These are phyloP conservation scores for Oscheius sp. DNA, from an alignment of 2,888 invertebrate species.

Conservation along the genomic window DNA sequence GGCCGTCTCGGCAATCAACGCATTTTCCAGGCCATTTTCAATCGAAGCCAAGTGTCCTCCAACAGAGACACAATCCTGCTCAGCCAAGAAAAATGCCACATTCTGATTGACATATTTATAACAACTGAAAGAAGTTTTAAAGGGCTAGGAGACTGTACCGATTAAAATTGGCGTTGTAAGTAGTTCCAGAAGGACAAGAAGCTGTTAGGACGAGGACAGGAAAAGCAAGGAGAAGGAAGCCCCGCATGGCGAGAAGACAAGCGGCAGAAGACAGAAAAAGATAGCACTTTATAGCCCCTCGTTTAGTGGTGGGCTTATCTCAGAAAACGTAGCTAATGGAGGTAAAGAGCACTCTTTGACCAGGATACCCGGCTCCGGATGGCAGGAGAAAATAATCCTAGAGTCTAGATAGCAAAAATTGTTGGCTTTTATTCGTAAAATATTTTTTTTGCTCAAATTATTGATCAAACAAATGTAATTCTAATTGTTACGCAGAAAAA, in stretches of 20 bases:
- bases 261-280: neutral
- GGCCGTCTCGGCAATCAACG: constrained; percentile 26
- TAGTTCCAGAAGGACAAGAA: constrained; percentile 30
- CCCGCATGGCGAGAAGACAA: neutral
- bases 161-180: constrained; percentile 27
- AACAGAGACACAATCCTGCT: constrained; percentile 26
- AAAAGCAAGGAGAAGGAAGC: neutral
- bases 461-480: too few species aligned
- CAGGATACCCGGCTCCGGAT: too few species aligned
- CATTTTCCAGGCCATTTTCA: constrained; percentile 33
- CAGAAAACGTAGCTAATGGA: constrained; percentile 8
- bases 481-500: too few species aligned
- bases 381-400: too few species aligned
- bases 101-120: constrained; percentile 26
- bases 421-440: too few species aligned
- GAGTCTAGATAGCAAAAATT: too few species aligned
- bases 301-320: constrained; percentile 12
- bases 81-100: constrained; percentile 27
- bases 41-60: constrained; percentile 35
- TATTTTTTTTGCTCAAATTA: too few species aligned
- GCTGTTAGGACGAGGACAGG: neutral
- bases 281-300: constrained; percentile 11
- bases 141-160: neutral
- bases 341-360: too few species aligned
- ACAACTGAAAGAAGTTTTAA: constrained; percentile 3